These are phyloP conservation scores for Parapristionchus giblindavisi DNA, from an alignment of 2,888 invertebrate genomes.

Conservation along the genomic window DNA sequence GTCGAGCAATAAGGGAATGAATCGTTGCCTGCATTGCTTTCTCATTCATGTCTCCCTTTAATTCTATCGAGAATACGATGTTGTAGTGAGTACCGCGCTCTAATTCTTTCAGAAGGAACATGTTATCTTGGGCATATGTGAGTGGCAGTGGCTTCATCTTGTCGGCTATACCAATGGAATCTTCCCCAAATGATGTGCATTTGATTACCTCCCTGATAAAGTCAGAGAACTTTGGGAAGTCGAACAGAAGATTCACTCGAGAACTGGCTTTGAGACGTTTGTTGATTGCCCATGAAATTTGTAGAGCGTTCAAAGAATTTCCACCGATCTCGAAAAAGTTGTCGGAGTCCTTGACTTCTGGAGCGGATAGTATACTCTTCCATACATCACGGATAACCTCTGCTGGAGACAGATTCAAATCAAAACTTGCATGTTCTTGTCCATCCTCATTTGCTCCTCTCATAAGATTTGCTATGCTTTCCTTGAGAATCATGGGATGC, in stretches of 20 bases:
- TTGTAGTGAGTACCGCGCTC: constrained; percentile 57
- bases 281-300: constrained; percentile 61
- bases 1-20: constrained; percentile 48
- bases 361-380: constrained; percentile 30
- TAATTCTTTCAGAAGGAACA: constrained; percentile 57
- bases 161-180: constrained; percentile 5
- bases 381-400: constrained; percentile 40
- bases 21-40: constrained; percentile 41
- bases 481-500: constrained; percentile 32
- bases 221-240: constrained; percentile 49
- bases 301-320: constrained; percentile 62
- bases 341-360: constrained; percentile 31
- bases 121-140: constrained; percentile 61
- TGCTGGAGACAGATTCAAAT: background rate
- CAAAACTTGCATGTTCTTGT: background rate
- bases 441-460: constrained; percentile 8
- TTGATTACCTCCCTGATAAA: constrained; percentile 38
- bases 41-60: constrained; percentile 43
- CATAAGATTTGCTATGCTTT: background rate
- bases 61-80: constrained; percentile 55
- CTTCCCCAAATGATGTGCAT: background rate
- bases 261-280: constrained; percentile 41
- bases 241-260: constrained; percentile 51
- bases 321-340: constrained; percentile 64
- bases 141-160: constrained; percentile 42